Evolutionary conservation across 2,888 invertebrate species (phyloP).

Genomic region (Aphrophora alni): DNA sequence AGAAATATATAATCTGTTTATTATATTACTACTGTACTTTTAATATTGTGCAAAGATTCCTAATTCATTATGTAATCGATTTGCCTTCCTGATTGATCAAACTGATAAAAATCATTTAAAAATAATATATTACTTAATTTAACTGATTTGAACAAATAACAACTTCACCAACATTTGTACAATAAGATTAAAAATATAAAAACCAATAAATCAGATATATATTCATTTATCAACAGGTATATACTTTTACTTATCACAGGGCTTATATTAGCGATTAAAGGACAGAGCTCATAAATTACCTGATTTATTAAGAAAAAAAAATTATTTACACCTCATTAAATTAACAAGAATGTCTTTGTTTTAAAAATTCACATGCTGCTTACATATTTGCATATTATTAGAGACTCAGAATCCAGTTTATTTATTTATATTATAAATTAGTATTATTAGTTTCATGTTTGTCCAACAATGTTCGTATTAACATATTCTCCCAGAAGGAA

Average conservation of each 20-base stretch:
- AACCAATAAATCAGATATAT: neutral
- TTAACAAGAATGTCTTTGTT: neutral
- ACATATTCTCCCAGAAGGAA: conserved; percentile 34
- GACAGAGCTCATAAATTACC: neutral
- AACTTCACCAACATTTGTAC: neutral
- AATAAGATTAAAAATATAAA: neutral
- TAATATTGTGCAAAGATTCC: too few species aligned
- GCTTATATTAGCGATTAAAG: neutral
- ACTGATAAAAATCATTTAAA: too few species aligned
- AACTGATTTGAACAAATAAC: neutral
- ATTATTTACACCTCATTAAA: neutral
- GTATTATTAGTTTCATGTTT: conserved; percentile 19
- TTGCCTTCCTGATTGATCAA: too few species aligned
- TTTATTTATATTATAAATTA: neutral
- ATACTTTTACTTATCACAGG: neutral
- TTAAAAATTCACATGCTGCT: neutral
- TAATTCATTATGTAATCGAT: too few species aligned
- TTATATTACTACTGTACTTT: too few species aligned
- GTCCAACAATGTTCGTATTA: conserved; percentile 33
- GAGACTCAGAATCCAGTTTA: neutral
- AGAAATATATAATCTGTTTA: too few species aligned
- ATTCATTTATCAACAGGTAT: neutral
- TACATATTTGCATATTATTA: neutral
- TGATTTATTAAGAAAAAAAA: neutral
- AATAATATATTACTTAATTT: neutral